These are phyloP conservation scores for Dromas ardeola DNA, from an alignment of 2,113 vertebrate genomes.

Conservation along the genomic window DNA sequence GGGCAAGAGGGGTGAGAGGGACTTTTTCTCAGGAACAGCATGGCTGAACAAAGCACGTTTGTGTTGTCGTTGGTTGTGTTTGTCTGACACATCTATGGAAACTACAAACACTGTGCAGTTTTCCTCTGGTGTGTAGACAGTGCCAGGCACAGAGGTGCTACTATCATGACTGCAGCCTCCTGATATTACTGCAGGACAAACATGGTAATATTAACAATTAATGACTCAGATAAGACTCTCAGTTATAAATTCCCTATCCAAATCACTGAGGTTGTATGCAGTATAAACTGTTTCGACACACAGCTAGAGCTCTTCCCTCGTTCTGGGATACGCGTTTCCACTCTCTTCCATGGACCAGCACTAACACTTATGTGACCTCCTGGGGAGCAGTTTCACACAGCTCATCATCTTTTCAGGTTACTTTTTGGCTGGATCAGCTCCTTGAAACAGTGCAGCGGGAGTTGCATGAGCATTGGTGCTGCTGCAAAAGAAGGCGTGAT, in stretches of 20 bases:
- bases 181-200: background rate
- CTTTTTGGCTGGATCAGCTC: background rate
- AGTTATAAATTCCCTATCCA: background rate
- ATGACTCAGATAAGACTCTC: background rate
- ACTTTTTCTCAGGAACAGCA: background rate
- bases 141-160: background rate
- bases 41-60: background rate
- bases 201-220: background rate
- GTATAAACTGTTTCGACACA: background rate
- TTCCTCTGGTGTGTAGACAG: background rate
- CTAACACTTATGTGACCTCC: background rate
- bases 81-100: background rate
- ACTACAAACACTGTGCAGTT: background rate
- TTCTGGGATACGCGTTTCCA: fast-evolving
- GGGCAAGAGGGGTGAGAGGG: background rate
- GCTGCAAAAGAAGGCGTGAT: background rate
- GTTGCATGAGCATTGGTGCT: background rate
- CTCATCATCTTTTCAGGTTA: background rate
- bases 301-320: background rate
- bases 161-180: background rate
- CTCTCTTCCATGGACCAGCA: background rate
- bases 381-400: background rate
- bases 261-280: background rate
- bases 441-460: background rate
- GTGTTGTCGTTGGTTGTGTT: background rate